phyloP scores from a whole-genome alignment of 2,113 vertebrate species.

The Nestor notabilis region DNA sequence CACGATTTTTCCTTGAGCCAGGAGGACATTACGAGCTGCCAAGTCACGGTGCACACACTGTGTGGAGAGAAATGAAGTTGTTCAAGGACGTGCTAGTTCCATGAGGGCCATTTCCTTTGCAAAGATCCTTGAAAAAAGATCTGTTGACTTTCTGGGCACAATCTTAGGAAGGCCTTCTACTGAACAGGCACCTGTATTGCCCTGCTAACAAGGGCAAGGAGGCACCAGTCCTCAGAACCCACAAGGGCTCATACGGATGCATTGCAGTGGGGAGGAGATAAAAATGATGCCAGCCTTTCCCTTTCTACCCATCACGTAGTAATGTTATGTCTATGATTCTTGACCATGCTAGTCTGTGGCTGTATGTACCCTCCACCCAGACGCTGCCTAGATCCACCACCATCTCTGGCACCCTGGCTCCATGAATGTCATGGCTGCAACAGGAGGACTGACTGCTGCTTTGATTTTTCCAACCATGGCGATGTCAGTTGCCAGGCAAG shows the following conservation, averaged over 20 bases:
- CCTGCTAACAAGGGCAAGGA: background rate
- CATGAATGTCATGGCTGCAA: background rate
- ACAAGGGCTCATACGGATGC: fast-evolving
- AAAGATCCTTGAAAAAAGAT: background rate
- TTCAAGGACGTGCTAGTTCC: background rate
- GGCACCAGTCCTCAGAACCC: background rate
- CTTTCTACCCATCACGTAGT: background rate
- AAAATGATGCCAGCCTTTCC: background rate
- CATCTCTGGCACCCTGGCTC: background rate
- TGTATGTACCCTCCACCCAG: background rate
- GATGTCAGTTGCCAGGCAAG: background rate
- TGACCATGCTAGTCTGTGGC: background rate
- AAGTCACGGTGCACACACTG: conserved; percentile 98
- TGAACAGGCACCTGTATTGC: background rate
- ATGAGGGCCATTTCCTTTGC: background rate
- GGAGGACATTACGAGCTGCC: conserved; percentile 96
- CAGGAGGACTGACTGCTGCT: background rate
- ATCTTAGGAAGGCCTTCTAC: background rate
- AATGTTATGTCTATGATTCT: background rate
- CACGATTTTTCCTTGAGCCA: conserved; percentile 97
- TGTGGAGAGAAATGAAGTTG: background rate
- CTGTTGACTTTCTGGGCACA: background rate
- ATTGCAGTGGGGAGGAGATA: background rate
- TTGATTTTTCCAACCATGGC: background rate
- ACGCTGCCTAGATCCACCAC: background rate